Base-by-base conservation (phyloP, 2,797 vertebrate species). In the Remorina albescens region DNA sequence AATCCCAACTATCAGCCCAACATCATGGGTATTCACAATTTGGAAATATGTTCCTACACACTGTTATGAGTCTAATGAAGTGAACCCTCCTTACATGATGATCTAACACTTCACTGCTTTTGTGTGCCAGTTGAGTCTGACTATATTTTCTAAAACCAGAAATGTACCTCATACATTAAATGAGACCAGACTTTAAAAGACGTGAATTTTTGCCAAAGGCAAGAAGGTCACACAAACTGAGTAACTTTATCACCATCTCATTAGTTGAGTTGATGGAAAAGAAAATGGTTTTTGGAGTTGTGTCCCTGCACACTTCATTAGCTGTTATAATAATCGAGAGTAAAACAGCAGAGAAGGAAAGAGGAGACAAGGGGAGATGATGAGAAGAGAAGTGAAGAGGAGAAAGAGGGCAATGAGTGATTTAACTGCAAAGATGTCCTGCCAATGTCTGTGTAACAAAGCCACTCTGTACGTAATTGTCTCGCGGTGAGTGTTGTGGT, bases 281-380 rank as follows among this genome's bases (percentile, higher is more conserved):
- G 79, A 95, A 88, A 94, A 93, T 91, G 89, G 88, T 83, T 86
- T 83, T 82, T 79, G 83, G 82, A 90, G 88, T 86, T 85, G 78
- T n/a, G 34, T 30, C 54, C 59, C 85, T 84, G 85, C 88, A 84
- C 81, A 83, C 88, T 85, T 87, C 72, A 88, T 83, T 88, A 82
- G 67, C 76, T 57, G 59, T 65, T 64, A 66, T 84, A 90, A 86
- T 77, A 71, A 82, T 46, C 28, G 57, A 71, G 80, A 83, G 80
- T 83, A 78, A 84, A 89, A 77, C 78, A 78, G 66, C 23, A 39
- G 37, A 56, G 28, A 54, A 46, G 55, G 36, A 51, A n/a, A 37
- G 39, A 71, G 21, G 62, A 66, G 59, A 71, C 54, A 53, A 68
- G 51, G 44, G 47, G 50, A 51, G 51, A 80, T 5, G 63, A 74